Base-by-base conservation (phyloP, 2,113 vertebrate species). In the Hyaena hyaena region DNA sequence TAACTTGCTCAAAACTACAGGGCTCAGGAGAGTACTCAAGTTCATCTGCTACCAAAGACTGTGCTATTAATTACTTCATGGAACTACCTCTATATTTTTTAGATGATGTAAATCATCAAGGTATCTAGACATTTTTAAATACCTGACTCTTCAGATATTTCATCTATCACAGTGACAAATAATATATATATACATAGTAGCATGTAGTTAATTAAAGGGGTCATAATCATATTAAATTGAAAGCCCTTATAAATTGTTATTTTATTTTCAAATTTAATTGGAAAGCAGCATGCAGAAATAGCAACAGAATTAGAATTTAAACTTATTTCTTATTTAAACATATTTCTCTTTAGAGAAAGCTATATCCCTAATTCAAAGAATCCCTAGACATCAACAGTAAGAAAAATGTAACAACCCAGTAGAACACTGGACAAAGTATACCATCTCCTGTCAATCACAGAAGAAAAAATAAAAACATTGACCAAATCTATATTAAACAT, bases 1-100 rank as follows among this genome's bases (percentile, higher is more conserved):
- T 53, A 65, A 95, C n/a, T 69, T 69, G 48, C 45, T 81, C 48
- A 91, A 68, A 61, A 80, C 53, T 16, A 43, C 2, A 39, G n/a
- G 82, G n/a, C 26, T 89, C 45, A 53, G 35, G 33, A 31, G 21
- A 68, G 50, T 66, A 84, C 35, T 24, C 53, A 88, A 73, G 61
- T 66, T 95, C 58, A 84, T 68, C 63, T 84, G 58, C 80, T 76
- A 90, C 45, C 58, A 66, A 76, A 95, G 21, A 90, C 19, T 76
- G 43, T 76, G 85, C 14, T 63, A 80, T 50, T 35, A 88, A 81
- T 61, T 68, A 90, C 39, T 77, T 90, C 11, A 33, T 17, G 23
- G 53, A n/a, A 76, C 31, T 69, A 7, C 16, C 8, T 33, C 35
- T 68, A 45, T 55, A 77, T 23, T 90, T 68, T n/a, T 7, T 55